Evolutionary conservation across 1,140 invertebrate genomes (phyloP).

Genomic region (Sweltsa coloradensis): DNA sequence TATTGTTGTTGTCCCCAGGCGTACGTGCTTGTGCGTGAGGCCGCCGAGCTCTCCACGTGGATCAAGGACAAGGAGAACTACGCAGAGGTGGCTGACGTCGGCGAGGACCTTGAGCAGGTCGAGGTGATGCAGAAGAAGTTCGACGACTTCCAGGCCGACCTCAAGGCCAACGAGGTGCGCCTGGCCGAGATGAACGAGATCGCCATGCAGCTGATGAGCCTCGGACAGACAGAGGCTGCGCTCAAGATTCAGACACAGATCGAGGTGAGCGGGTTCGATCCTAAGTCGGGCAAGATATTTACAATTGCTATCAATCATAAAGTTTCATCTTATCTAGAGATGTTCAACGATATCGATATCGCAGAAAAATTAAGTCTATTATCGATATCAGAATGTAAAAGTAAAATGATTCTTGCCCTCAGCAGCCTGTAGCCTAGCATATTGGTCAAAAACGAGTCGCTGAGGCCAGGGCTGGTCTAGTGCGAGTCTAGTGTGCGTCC

Average conservation of each 20-base stretch:
- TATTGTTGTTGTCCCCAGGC: no score
- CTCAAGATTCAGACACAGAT: constrained; percentile 98
- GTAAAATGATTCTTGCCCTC: no score
- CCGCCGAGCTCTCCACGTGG: constrained; percentile 95
- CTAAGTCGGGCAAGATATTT: no score
- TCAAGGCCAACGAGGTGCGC: constrained; percentile 95
- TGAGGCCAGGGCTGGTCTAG: no score
- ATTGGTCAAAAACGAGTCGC: no score
- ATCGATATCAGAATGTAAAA: no score
- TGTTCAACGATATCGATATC: no score
- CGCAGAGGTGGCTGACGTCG: constrained; percentile 72
- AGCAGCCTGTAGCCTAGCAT: no score
- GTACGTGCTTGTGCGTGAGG: constrained; percentile 94
- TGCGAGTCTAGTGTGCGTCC: no score
- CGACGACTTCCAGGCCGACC: constrained; percentile 96
- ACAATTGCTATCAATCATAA: no score
- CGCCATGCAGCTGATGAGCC: constrained; percentile 85
- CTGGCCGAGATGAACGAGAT: constrained; percentile 96
- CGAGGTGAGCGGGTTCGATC: constrained; percentile 53
- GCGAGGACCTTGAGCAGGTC: constrained; percentile 94
- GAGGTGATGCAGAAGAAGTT: constrained; percentile 99
- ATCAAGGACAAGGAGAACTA: constrained; percentile 93
- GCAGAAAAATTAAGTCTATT: no score
- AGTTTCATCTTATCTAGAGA: no score
- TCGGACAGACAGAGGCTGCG: constrained; percentile 97